A percentile compares a stretch with the other conserved stretches of the same genome.
Conservation (phyloP, 2,113 vertebrate genomes). For the Arothron firmamentum region DNA sequence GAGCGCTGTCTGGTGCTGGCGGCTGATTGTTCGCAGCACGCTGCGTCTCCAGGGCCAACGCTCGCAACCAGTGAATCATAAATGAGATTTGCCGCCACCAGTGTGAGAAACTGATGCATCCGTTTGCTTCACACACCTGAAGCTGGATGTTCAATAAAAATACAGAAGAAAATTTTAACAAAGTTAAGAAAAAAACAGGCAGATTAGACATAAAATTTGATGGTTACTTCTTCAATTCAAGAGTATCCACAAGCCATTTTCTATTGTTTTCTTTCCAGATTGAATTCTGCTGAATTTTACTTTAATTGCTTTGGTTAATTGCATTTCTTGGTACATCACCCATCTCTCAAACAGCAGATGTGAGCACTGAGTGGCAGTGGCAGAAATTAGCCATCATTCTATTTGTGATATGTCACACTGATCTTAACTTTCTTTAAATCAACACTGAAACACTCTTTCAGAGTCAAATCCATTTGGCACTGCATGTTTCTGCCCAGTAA, state of each 20-base stretch:
- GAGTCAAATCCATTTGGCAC: slow-evolving; percentile 6
- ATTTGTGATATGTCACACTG: neutral
- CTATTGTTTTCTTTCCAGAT: neutral
- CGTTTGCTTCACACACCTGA: slow-evolving; percentile 21
- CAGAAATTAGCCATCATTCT: neutral
- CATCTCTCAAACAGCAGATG: neutral
- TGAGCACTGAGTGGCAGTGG: neutral
- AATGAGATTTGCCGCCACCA: slow-evolving; percentile 38
- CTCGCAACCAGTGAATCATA: slow-evolving; percentile 30
- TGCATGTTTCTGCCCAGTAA: slow-evolving; percentile 1
- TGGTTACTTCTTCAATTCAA: too few species aligned
- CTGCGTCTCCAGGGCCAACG: slow-evolving; percentile 42
- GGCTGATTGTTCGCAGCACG: slow-evolving; percentile 58
- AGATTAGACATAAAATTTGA: neutral
- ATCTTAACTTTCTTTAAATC: neutral
- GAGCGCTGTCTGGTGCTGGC: slow-evolving; percentile 52
- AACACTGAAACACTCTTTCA: slow-evolving; percentile 3
- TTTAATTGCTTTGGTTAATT: neutral
- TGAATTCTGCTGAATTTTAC: neutral
- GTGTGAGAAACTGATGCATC: slow-evolving; percentile 7
- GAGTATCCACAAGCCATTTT: neutral
- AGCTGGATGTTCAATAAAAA: neutral
- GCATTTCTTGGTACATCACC: neutral
- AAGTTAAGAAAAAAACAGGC: neutral
- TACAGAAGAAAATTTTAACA: slow-evolving; percentile 2